These are phyloP conservation scores for Odontocerum albicorne DNA, from an alignment of 2,888 invertebrate species.

Conservation along the genomic window DNA sequence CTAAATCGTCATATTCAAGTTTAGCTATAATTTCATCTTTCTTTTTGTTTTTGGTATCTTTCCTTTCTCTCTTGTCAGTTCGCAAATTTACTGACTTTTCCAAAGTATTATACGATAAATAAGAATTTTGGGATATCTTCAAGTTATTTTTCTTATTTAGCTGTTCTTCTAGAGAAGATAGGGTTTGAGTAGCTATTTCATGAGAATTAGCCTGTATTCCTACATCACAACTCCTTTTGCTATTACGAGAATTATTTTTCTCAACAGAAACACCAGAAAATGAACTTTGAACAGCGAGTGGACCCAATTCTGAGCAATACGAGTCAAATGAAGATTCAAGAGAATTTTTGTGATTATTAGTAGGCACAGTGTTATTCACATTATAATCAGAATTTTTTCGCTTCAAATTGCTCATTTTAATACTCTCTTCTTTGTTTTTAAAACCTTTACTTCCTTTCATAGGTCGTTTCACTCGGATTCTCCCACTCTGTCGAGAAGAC, in stretches of 20 bases:
- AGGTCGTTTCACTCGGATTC: constrained; percentile 23
- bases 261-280: constrained; percentile 52
- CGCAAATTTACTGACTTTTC: constrained; percentile 13
- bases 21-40: constrained; percentile 20
- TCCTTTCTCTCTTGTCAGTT: constrained; percentile 31
- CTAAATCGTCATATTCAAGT: constrained; percentile 38
- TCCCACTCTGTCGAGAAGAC: constrained; percentile 40
- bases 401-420: constrained; percentile 21
- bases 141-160: constrained; percentile 23
- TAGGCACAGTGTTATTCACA: constrained; percentile 12
- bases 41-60: constrained; percentile 41
- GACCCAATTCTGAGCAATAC: constrained; percentile 50
- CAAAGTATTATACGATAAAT: constrained; percentile 14
- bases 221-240: constrained; percentile 59
- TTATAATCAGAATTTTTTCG: constrained; percentile 17
- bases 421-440: constrained; percentile 21
- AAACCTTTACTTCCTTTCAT: constrained; percentile 19
- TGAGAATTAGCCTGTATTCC: constrained; percentile 61
- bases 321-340: constrained; percentile 39
- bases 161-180: constrained; percentile 38
- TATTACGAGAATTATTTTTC: constrained; percentile 52
- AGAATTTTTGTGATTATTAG: constrained; percentile 23
- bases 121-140: constrained; percentile 29
- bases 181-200: constrained; percentile 52
- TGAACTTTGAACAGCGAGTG: constrained; percentile 47